A percentile compares a stretch with the other conserved stretches of the same genome.
Conservation (phyloP, 2,888 invertebrate species). For the Epinotia demarniana region DNA sequence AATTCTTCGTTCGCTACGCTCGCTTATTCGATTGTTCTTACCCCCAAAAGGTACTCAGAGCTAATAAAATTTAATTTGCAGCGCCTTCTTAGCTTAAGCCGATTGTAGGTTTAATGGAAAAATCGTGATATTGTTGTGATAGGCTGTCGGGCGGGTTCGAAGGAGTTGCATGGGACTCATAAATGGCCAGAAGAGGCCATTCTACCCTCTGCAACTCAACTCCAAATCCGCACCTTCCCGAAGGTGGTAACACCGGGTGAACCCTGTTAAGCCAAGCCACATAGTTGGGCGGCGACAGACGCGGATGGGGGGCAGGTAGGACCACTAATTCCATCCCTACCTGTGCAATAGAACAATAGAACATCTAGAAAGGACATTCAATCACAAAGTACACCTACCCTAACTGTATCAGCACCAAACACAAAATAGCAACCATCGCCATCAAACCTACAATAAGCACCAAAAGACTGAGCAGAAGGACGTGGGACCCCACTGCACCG, state of each 20-base stretch:
- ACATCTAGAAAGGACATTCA: not conserved
- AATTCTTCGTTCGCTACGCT: too few species aligned
- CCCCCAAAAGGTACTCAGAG: too few species aligned
- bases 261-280: not conserved
- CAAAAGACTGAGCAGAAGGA: not conserved
- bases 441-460: not conserved
- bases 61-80: too few species aligned
- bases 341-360: not conserved
- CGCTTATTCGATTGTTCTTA: too few species aligned
- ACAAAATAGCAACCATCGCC: not conserved
- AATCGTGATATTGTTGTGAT: too few species aligned
- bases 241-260: not conserved
- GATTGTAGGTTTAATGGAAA: too few species aligned
- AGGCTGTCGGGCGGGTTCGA: too few species aligned
- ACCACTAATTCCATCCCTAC: not conserved
- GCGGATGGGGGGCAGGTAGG: constrained; percentile 1
- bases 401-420: not conserved
- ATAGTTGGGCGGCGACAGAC: not conserved
- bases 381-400: not conserved
- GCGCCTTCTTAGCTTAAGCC: too few species aligned
- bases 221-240: constrained; percentile 1
- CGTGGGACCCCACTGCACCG: not conserved
- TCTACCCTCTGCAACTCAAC: not conserved
- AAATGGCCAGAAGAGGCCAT: too few species aligned
- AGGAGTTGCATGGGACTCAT: too few species aligned